Base-by-base conservation (phyloP, 1,140 invertebrate genomes). In the Propsilocerus akamusi region DNA sequence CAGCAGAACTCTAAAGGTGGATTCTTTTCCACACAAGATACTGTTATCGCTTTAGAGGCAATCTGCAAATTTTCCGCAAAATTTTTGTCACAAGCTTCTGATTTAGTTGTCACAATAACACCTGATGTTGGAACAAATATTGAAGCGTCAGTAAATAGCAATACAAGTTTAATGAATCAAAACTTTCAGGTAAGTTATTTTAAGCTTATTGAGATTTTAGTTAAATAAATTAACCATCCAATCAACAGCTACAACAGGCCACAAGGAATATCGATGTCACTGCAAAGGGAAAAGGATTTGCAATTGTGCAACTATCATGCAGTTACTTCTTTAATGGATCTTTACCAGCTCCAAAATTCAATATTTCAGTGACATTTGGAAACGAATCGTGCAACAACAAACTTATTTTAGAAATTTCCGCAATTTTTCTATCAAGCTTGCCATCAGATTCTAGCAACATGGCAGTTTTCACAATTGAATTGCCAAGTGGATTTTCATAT, bases 1-100 rank as follows among this genome's bases (percentile, higher is more conserved):
- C 80, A 88, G 58, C 69, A 82, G 49, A 90, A 88, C 63, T 71
- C 74, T 34, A 67, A 77, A 24, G 86, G 86, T 22, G 86, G 86
- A 12, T 89, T 86, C 57, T 70, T 75, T 0, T 84, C 81, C 8
- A 79, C 78, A 0, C 76, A 81, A 59, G 81, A 83, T 53, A 83
- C 80, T 0, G 71, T 78, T 2, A 62, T 82, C 1, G 81, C 75
- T 4, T 58, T 83, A 20, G 74, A 80, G 52, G 79, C 80, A 0
- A 57, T 83, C 1, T 70, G 75, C 1, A 71, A 72, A 52, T 76
- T 80, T 49, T 74, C 77, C 4, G 53, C 28, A 30, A 8, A n/a
- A 30, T n/a, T 30, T 30, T 30, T 7, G 28, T 2, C 2, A 11
- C 10, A 8, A 11, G 2, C 3, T 4, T 8, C 10, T 8, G n/a